Evolutionary conservation across 2,113 vertebrate species (phyloP), one percentile per base, ranked within the genome.

Genomic region (Donacobius atricapilla): DNA sequence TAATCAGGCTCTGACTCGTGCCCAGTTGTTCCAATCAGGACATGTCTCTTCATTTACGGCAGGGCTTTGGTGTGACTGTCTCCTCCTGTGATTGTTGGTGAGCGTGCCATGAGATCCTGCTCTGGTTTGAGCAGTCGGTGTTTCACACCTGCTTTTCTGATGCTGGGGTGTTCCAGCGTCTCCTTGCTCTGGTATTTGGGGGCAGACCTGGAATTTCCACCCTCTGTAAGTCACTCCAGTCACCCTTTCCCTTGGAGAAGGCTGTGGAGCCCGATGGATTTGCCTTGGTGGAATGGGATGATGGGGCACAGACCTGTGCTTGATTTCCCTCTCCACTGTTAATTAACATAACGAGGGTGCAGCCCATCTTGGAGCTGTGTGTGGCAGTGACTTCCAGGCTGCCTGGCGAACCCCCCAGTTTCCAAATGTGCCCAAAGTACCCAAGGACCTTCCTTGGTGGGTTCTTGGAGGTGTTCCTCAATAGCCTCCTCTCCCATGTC

Each of bases 81-180:
- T 3, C 33, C 94, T 90, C 66, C 79, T 18, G n/a, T 71, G 68
- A 56, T 27, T 76, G 93, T 3, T n/a, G 89, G 75, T 72, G 91
- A 51, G n/a, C 56, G 0, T 7, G 73, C 18, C 57, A 25, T 5
- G 4, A 40, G 79, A 51, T 40, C 79, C 70, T 25, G 89, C 78
- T 58, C 39, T 39, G 39, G 3, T 71, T 15, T 30, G 40, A 87
- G 63, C 78, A 5, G 20, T 17, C 15, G 27, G 37, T 71, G 80
- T 72, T 86, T 68, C 61, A 40, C 4, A 1, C 15, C 25, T 56
- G 83, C 48, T 60, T 39, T 68, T 64, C 57, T 28, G 18, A 3
- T 1, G 9, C 35, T 30, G 44, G 63, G 16, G 1, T 56, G 47
- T 76, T 45, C 51, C 66, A 39, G 63, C 22, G 1, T 48, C 86